Evolutionary conservation across 2,888 invertebrate genomes (phyloP).

Genomic region (Athripsodes cinereus): DNA sequence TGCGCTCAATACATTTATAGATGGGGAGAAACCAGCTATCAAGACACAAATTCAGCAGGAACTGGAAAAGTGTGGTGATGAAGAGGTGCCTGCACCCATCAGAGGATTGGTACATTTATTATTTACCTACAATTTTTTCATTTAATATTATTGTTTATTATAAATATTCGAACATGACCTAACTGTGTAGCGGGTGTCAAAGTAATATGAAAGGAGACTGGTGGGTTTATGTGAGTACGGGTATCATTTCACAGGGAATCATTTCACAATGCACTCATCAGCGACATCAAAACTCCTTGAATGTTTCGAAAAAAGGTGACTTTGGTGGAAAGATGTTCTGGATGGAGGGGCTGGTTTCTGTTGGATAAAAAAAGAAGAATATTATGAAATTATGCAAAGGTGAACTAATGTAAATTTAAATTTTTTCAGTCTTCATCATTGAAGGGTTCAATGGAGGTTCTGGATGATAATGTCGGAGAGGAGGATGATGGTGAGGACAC

Average conservation of each 20-base stretch:
- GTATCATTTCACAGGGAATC: too few species aligned
- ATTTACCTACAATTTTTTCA: not conserved
- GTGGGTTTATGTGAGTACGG: too few species aligned
- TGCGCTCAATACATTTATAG: slow-evolving; percentile 69
- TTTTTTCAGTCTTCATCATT: slow-evolving; percentile 44
- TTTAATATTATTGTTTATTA: too few species aligned
- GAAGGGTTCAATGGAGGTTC: slow-evolving; percentile 46
- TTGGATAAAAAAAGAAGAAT: not conserved
- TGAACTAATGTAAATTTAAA: too few species aligned
- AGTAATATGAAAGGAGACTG: too few species aligned
- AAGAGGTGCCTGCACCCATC: slow-evolving; percentile 65
- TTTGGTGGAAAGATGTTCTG: too few species aligned
- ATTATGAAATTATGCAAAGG: slow-evolving; percentile 27
- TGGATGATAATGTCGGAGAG: slow-evolving; percentile 34
- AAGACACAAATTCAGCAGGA: slow-evolving; percentile 81
- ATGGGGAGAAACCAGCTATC: slow-evolving; percentile 78
- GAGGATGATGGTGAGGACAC: slow-evolving; percentile 47
- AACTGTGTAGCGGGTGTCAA: too few species aligned
- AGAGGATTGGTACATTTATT: slow-evolving; percentile 48
- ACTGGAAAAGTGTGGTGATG: slow-evolving; percentile 73
- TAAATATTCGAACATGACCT: too few species aligned
- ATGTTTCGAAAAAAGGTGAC: too few species aligned
- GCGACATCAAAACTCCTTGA: too few species aligned
- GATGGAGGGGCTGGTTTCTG: not conserved
- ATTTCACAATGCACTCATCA: too few species aligned